Conservation (phyloP, 2,797 vertebrate genomes). For the Sebastes flavidus region DNA sequence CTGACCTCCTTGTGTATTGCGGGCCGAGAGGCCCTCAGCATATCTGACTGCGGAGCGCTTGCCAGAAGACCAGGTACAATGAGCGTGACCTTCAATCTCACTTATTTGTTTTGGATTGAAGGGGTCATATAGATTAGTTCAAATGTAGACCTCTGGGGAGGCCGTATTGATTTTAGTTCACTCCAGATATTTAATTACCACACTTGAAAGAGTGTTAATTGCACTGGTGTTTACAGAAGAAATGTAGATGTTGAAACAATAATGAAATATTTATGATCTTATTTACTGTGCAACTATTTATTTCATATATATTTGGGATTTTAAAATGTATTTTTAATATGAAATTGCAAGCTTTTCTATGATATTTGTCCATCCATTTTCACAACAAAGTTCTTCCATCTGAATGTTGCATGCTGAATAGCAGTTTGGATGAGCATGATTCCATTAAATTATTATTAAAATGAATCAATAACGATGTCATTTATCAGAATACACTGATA, state of each 20-base stretch:
- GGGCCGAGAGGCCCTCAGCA: conserved; percentile 66
- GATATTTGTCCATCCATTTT: neutral
- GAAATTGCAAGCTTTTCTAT: neutral
- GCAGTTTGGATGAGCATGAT: neutral
- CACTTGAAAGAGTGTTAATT: neutral
- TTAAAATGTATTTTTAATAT: neutral
- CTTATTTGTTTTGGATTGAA: neutral
- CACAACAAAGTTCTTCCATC: neutral
- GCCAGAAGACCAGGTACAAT: conserved; percentile 70
- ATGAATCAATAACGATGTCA: neutral
- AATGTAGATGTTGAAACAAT: neutral
- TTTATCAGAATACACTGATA: conserved; percentile 77
- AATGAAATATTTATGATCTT: neutral
- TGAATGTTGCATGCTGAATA: neutral
- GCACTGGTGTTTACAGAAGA: neutral
- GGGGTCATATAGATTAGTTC: neutral
- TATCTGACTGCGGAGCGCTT: conserved; percentile 55
- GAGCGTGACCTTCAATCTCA: neutral
- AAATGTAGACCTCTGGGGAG: neutral
- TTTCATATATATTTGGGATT: neutral
- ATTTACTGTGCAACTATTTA: neutral
- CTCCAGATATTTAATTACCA: neutral
- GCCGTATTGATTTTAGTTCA: conserved; percentile 4
- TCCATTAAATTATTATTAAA: neutral
- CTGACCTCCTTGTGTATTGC: conserved; percentile 62